A percentile compares a stretch with the other conserved stretches of the same genome.
Evolutionary conservation across 2,888 invertebrate genomes (phyloP).

Genomic region (Cantharis rufa): DNA sequence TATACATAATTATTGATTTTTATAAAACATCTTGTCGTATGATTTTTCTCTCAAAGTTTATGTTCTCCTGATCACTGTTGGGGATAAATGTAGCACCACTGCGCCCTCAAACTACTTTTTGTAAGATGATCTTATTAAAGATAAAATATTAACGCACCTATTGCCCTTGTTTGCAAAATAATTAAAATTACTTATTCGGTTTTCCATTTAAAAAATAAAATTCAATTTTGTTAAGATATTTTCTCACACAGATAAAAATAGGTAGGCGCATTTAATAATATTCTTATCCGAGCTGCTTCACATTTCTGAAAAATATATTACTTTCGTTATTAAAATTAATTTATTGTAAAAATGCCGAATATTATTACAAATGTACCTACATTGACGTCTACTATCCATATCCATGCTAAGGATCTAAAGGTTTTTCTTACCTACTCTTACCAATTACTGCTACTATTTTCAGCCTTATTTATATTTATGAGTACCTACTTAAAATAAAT

Average conservation of each 20-base stretch:
- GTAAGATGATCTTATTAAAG: background rate
- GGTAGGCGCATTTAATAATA: background rate
- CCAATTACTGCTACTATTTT: background rate
- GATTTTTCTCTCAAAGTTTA: background rate
- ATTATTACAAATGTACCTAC: too few relatives aligned
- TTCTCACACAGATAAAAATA: background rate
- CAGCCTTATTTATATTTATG: background rate
- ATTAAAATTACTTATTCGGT: background rate
- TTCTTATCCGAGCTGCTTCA: background rate
- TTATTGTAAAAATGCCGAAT: too few relatives aligned
- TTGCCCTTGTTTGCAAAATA: background rate
- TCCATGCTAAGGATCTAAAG: too few relatives aligned
- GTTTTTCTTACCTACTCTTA: too few relatives aligned
- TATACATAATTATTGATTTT: background rate
- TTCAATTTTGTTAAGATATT: background rate
- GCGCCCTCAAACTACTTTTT: slow-evolving; percentile 1
- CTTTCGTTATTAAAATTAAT: too few relatives aligned
- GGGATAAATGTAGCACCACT: slow-evolving; percentile 2
- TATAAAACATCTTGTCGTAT: background rate
- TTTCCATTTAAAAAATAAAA: background rate
- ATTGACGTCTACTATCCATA: too few relatives aligned
- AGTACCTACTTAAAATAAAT: background rate
- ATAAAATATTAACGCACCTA: background rate
- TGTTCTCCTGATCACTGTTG: background rate
- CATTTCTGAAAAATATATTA: background rate